Conservation (phyloP, 2,888 invertebrate genomes). For the Agriotes lineatus region DNA sequence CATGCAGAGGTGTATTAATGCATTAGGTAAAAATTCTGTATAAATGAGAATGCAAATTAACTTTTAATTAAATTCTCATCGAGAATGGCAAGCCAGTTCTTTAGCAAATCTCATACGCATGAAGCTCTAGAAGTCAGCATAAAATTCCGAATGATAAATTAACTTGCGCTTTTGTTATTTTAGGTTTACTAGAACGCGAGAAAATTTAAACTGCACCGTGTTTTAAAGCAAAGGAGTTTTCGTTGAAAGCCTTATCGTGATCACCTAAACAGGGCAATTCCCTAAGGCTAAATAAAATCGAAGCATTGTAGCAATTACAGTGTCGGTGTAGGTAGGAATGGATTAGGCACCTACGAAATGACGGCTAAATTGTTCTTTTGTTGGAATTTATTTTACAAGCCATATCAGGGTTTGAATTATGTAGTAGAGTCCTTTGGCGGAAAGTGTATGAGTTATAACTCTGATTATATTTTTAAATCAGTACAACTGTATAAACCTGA, state of each 20-base stretch:
- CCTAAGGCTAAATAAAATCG: conserved; percentile 32
- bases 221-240: no score
- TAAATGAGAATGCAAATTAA: conserved; percentile 27
- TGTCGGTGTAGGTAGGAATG: conserved; percentile 12
- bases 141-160: no score
- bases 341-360: conserved; percentile 22
- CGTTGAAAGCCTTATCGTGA: conserved; percentile 14
- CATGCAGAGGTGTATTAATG: conserved; percentile 38
- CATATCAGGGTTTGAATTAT: no score
- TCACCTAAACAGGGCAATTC: conserved; percentile 15
- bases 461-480: no score
- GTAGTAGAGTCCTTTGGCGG: no score
- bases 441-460: no score
- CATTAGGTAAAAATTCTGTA: conserved; percentile 19
- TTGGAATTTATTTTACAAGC: conserved; percentile 2
- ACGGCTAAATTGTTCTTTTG: background rate
- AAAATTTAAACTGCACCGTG: no score
- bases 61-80: background rate
- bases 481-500: no score
- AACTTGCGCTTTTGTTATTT: no score
- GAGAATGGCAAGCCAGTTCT: background rate
- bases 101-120: background rate
- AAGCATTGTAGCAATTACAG: conserved; percentile 20
- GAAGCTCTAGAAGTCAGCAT: background rate
- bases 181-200: no score